These are phyloP conservation scores for Hippocampus abdominalis DNA, from an alignment of 2,113 vertebrate genomes.

Conservation along the genomic window DNA sequence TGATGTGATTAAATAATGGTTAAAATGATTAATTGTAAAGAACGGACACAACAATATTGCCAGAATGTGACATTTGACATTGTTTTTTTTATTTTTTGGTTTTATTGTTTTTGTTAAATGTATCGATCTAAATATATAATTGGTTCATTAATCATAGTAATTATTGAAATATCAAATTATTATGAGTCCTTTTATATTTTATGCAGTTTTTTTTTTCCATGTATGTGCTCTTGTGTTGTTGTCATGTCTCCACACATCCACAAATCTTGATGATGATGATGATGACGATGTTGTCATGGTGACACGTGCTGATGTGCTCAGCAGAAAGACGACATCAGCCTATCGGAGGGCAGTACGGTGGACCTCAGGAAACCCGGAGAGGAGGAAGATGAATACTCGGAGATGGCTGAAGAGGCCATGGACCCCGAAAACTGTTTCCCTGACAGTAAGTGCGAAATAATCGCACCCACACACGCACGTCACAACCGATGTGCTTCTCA, in stretches of 20 bases:
- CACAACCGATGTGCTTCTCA: background rate
- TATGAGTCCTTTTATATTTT: no score
- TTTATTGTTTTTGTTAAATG: no score
- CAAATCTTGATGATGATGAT: background rate
- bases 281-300: background rate
- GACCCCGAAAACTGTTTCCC: constrained; percentile 95
- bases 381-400: constrained; percentile 86
- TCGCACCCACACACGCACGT: constrained; percentile 4
- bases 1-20: no score
- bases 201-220: no score
- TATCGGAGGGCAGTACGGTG: constrained; percentile 94
- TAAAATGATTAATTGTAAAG: no score
- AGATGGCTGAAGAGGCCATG: constrained; percentile 84
- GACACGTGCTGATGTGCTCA: constrained; percentile 10
- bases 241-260: background rate
- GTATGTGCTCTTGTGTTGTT: no score
- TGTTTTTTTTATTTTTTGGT: no score
- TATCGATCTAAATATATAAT: no score
- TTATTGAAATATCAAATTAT: no score
- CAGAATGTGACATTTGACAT: no score
- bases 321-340: constrained; percentile 83
- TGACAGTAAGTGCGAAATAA: constrained; percentile 70
- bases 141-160: no score
- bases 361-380: constrained; percentile 91
- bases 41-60: no score